A percentile compares a stretch with the other conserved stretches of the same genome.
Evolutionary conservation across 2,888 invertebrate species (phyloP).

Genomic region (Spicauda simplicius): DNA sequence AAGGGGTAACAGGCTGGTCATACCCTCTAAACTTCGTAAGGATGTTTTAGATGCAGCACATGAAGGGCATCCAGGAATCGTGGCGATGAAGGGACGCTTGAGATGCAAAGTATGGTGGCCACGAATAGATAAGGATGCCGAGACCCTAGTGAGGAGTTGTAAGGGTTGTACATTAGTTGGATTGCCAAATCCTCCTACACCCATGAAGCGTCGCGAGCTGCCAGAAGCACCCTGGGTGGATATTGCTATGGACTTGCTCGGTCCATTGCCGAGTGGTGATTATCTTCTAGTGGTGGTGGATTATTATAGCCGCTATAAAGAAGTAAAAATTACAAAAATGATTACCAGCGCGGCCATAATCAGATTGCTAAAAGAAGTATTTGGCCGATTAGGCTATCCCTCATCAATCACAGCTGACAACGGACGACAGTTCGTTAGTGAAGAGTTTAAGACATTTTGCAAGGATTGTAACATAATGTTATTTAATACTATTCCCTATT

Average conservation of each 20-base stretch:
- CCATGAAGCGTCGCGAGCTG: conserved; percentile 40
- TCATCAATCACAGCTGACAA: too few relatives aligned
- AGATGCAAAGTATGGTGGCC: conserved; percentile 60
- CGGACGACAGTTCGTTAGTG: too few relatives aligned
- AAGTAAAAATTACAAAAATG: conserved; percentile 19
- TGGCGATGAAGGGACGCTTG: conserved; percentile 51
- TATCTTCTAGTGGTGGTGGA: conserved; percentile 28
- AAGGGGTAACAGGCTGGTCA: conserved; percentile 42
- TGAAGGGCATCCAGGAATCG: conserved; percentile 56
- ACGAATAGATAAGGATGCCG: too few relatives aligned
- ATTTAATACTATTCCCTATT: too few relatives aligned
- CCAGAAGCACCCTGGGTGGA: conserved; percentile 41
- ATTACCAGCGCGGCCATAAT: conserved; percentile 29
- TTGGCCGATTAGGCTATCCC: too few relatives aligned
- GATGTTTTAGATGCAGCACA: conserved; percentile 43
- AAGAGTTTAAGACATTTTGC: too few relatives aligned
- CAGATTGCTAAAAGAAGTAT: too few relatives aligned
- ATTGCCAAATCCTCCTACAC: conserved; percentile 30
- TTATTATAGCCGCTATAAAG: conserved; percentile 35
- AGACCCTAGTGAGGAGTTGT: conserved; percentile 29
- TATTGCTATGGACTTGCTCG: conserved; percentile 46
- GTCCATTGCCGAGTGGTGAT: conserved; percentile 30
- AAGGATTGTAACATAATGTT: too few relatives aligned
- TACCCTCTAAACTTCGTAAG: conserved; percentile 39
- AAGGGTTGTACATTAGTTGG: conserved; percentile 44